These are phyloP conservation scores for Etia nguti DNA, from an alignment of 2,113 vertebrate genomes.

Conservation along the genomic window DNA sequence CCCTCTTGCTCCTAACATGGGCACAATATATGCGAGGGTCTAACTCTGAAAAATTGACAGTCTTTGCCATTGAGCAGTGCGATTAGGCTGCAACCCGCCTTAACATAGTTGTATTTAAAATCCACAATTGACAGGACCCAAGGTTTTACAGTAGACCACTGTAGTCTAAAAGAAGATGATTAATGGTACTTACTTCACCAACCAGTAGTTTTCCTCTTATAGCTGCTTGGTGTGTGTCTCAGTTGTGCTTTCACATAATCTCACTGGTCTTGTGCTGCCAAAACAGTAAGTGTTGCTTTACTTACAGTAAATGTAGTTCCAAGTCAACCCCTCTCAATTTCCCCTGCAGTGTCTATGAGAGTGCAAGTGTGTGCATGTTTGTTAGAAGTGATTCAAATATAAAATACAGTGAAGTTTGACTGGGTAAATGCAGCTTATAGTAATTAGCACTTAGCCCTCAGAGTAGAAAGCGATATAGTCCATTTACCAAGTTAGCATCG, in stretches of 20 bases:
- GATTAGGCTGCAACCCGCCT: neutral
- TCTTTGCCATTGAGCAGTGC: neutral
- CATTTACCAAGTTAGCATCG: neutral
- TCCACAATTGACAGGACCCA: neutral
- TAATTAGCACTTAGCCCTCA: neutral
- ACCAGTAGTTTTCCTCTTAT: neutral
- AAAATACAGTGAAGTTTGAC: neutral
- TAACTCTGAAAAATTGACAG: neutral
- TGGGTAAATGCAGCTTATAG: neutral
- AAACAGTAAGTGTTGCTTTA: neutral
- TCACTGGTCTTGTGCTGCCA: neutral
- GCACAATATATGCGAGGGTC: neutral
- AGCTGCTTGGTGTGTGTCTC: neutral
- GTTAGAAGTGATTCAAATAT: neutral
- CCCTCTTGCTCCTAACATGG: too few species aligned
- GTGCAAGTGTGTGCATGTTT: neutral
- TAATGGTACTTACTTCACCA: neutral
- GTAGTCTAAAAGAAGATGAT: neutral
- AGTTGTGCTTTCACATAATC: neutral
- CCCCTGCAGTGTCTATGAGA: neutral
- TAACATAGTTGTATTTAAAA: neutral
- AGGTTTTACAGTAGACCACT: neutral
- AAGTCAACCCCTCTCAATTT: neutral
- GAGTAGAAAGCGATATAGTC: neutral
- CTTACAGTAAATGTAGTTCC: neutral